Percentiles rank a stretch among this genome's conserved stretches.
Conservation (phyloP, 30 jellyfish, hydroid and myxozoan genomes). For the Phacellophora camtschatica region DNA sequence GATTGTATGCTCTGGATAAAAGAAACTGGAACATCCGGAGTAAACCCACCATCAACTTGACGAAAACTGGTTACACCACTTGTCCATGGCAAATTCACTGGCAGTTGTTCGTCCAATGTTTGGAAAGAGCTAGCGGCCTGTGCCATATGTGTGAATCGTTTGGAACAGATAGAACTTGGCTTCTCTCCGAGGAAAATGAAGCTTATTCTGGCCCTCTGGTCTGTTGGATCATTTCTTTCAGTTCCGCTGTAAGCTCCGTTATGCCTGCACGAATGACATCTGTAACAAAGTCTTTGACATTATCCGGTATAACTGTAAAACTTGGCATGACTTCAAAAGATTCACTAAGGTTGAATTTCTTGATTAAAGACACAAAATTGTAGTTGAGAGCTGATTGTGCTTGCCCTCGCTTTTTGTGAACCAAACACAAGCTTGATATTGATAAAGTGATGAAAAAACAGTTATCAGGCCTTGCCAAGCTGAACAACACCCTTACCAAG, state of each 20-base stretch:
- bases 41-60: background rate
- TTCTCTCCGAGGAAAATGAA: background rate
- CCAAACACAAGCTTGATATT: no score
- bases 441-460: no score
- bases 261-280: background rate
- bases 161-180: no score
- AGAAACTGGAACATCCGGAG: background rate
- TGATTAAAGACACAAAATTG: no score
- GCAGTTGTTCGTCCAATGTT: background rate
- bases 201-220: background rate
- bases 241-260: background rate
- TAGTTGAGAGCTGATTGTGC: background rate
- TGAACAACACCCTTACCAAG: no score
- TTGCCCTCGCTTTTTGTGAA: no score
- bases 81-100: background rate
- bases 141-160: background rate
- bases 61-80: background rate
- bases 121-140: background rate
- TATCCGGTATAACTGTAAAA: background rate
- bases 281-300: background rate
- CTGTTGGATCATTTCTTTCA: background rate
- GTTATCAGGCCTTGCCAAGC: no score
- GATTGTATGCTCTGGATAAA: background rate
- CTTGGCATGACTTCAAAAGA: no score
- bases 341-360: no score